Conservation (phyloP, 2,797 vertebrate species). For the Morus bassanus region DNA sequence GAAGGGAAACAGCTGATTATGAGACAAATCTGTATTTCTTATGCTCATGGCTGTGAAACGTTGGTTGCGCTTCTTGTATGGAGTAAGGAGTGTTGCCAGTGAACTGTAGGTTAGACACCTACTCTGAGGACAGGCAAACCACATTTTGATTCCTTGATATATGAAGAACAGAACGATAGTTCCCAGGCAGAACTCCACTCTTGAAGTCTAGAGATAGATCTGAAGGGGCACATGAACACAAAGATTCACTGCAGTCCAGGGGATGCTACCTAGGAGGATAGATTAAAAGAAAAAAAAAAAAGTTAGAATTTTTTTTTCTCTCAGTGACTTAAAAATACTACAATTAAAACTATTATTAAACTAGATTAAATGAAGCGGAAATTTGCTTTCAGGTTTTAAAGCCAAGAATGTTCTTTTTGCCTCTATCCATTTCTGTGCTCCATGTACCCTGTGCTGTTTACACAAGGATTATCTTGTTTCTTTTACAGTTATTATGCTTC, state of each 20-base stretch:
- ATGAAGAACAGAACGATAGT: not conserved
- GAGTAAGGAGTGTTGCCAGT: not conserved
- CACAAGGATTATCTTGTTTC: constrained; percentile 71
- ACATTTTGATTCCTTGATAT: not conserved
- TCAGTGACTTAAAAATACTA: constrained; percentile 1
- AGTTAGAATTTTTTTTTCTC: not conserved
- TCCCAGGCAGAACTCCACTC: not conserved
- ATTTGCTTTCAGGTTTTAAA: constrained; percentile 15
- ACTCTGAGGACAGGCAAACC: not conserved
- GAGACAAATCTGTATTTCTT: not conserved
- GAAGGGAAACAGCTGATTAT: not conserved
- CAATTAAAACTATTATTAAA: constrained; percentile 52
- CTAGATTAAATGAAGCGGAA: constrained; percentile 28
- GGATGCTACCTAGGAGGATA: not conserved
- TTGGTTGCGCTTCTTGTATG: not conserved
- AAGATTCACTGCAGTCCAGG: not conserved
- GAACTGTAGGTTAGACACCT: not conserved
- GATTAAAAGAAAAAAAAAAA: not conserved
- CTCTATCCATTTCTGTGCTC: constrained; percentile 46
- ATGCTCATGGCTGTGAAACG: not conserved
- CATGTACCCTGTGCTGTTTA: constrained; percentile 52
- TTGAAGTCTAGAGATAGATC: not conserved
- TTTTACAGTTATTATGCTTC: constrained; percentile 66
- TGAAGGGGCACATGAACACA: not conserved
- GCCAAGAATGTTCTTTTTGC: constrained; percentile 43